Evolutionary conservation across 2,888 invertebrate species (phyloP).

Genomic region (Ochropacha duplaris): DNA sequence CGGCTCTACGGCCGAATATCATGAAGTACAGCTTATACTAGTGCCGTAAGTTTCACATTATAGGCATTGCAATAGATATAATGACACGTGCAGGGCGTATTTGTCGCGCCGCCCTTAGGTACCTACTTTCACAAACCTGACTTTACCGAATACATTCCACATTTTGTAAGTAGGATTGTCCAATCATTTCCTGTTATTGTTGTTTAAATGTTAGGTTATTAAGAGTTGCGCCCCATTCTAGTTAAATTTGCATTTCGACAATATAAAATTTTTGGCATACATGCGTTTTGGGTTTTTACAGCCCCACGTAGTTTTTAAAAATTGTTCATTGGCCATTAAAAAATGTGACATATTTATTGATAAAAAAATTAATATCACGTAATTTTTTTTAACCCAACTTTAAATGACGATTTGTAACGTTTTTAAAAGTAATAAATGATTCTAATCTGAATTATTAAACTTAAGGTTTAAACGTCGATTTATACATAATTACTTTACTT

Average conservation of each 20-base stretch:
- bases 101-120: neutral
- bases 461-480: constrained; percentile 43
- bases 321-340: constrained; percentile 42
- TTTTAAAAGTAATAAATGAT: constrained; percentile 44
- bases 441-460: constrained; percentile 42
- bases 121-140: neutral
- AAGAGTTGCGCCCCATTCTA: constrained; percentile 70
- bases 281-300: constrained; percentile 70
- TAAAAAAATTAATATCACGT: constrained; percentile 30
- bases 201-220: constrained; percentile 67
- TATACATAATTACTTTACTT: constrained; percentile 39
- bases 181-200: constrained; percentile 62
- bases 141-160: neutral
- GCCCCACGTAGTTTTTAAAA: constrained; percentile 50
- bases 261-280: constrained; percentile 62
- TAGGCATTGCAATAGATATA: neutral
- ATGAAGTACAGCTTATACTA: constrained; percentile 10
- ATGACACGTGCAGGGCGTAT: no score
- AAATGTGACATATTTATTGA: constrained; percentile 28
- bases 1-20: constrained; percentile 17
- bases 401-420: constrained; percentile 31
- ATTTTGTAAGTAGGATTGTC: constrained; percentile 10
- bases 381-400: constrained; percentile 29
- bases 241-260: constrained; percentile 69
- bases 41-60: constrained; percentile 5